Conservation (phyloP, 2,888 invertebrate species). For the Philereme transversata region DNA sequence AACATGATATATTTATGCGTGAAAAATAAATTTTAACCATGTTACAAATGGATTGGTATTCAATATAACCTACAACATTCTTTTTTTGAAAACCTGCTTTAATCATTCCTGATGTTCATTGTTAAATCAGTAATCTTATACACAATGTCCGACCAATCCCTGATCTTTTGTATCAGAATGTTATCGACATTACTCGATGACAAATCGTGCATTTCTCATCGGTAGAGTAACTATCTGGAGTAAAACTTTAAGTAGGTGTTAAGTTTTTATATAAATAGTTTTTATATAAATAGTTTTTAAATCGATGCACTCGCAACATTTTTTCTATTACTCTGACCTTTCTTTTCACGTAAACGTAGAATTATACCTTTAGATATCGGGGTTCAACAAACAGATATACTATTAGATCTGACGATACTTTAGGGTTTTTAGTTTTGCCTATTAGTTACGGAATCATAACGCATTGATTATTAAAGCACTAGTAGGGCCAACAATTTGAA, state of each 20-base stretch:
- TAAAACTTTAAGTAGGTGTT: slow-evolving; percentile 67
- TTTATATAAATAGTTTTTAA: slow-evolving; percentile 53
- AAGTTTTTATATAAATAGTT: slow-evolving; percentile 64
- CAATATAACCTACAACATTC: no score
- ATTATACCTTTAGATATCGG: neutral
- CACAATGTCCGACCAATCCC: slow-evolving; percentile 14
- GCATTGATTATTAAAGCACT: no score
- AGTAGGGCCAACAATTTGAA: no score
- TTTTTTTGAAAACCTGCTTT: no score
- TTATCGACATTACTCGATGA: slow-evolving; percentile 37
- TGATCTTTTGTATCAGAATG: slow-evolving; percentile 15
- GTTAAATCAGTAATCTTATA: neutral
- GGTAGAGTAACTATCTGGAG: slow-evolving; percentile 58
- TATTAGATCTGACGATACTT: no score
- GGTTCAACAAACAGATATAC: no score
- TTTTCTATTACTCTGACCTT: slow-evolving; percentile 27
- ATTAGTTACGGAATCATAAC: no score
- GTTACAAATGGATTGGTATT: no score
- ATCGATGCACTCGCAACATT: slow-evolving; percentile 65
- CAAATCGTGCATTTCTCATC: slow-evolving; percentile 47
- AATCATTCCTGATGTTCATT: no score
- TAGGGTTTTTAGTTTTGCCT: no score
- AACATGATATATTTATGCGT: no score
- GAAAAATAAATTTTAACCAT: neutral
- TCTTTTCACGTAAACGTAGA: neutral